Conservation (phyloP, 2,888 invertebrate genomes). For the Agriopis aurantiaria region DNA sequence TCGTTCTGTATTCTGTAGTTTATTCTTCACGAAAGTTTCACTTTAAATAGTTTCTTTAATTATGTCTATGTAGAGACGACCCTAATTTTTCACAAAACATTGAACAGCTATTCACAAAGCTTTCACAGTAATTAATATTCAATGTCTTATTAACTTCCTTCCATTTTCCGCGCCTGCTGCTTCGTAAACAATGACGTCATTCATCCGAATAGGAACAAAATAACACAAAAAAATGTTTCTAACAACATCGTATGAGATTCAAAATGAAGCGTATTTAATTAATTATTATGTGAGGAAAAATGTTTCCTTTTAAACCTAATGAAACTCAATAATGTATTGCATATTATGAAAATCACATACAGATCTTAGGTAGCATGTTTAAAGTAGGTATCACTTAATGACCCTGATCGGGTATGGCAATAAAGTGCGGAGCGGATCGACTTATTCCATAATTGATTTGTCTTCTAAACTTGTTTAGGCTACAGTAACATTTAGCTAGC, state of each 20-base stretch:
- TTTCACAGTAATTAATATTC: conserved; percentile 20
- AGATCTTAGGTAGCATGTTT: too few species aligned
- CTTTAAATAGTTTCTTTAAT: conserved; percentile 16
- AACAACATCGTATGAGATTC: neutral
- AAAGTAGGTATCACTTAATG: too few species aligned
- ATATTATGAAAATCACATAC: too few species aligned
- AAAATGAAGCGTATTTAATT: neutral
- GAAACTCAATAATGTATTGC: neutral
- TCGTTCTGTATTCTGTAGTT: neutral
- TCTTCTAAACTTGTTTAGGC: too few species aligned
- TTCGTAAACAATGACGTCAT: conserved; percentile 21
- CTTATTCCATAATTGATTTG: too few species aligned
- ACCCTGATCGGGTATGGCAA: too few species aligned
- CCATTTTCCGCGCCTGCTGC: conserved; percentile 9
- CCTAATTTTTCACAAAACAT: conserved; percentile 13
- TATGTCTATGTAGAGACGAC: neutral
- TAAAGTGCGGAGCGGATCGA: too few species aligned
- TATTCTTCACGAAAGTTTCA: conserved; percentile 24
- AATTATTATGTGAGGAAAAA: neutral
- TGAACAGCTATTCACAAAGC: conserved; percentile 2
- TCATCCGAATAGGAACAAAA: conserved; percentile 12
- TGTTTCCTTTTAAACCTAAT: neutral
- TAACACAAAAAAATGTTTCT: neutral
- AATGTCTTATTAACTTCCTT: conserved; percentile 5
- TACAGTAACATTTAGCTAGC: too few species aligned